These are phyloP conservation scores for Lithophane socia DNA, from an alignment of 2,888 invertebrate genomes.

Conservation along the genomic window DNA sequence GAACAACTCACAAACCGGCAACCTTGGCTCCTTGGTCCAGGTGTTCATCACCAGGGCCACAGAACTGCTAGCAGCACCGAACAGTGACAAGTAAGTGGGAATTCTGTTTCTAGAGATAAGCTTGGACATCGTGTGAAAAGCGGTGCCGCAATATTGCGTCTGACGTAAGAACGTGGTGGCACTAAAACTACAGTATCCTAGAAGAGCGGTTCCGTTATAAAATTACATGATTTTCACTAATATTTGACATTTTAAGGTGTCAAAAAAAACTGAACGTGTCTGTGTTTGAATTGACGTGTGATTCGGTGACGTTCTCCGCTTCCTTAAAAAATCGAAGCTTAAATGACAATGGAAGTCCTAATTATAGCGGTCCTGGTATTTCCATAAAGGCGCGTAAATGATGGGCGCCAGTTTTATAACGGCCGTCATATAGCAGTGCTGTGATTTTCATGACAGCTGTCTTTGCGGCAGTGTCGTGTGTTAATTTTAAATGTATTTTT, in stretches of 20 bases:
- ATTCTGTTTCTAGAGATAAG: constrained; percentile 1
- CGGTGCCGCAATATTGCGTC: too few species aligned
- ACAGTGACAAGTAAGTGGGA: constrained; percentile 95
- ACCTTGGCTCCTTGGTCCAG: constrained; percentile 96
- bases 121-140: background rate
- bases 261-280: too few species aligned
- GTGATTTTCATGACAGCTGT: background rate
- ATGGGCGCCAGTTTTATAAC: background rate
- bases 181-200: too few species aligned
- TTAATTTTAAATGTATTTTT: background rate
- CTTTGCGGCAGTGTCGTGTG: background rate
- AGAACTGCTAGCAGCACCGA: constrained; percentile 96
- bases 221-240: too few species aligned
- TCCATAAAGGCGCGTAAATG: background rate
- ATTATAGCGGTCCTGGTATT: background rate
- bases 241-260: too few species aligned
- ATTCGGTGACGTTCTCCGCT: too few species aligned
- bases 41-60: constrained; percentile 95
- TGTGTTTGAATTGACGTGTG: too few species aligned
- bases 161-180: background rate
- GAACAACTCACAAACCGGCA: constrained; percentile 97
- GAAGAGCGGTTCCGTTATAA: too few species aligned
- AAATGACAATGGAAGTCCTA: background rate
- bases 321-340: background rate
- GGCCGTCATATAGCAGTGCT: background rate